Percentiles rank a stretch among this genome's conserved stretches.
phyloP scores from a whole-genome alignment of 2,888 invertebrate species.

The Pomacea canaliculata region DNA sequence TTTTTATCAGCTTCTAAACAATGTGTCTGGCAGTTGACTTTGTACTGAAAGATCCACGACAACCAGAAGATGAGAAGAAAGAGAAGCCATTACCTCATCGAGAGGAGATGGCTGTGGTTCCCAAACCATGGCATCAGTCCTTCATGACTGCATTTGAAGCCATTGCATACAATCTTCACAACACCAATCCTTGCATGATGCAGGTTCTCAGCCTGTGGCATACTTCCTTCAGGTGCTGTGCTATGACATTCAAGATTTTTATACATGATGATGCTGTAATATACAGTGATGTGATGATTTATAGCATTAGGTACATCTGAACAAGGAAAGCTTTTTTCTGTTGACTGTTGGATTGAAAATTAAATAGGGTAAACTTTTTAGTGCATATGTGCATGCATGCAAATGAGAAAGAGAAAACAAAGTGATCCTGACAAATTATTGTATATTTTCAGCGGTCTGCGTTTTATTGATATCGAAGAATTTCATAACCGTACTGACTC shows the following conservation, averaged over 20 bases:
- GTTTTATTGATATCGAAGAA: constrained; percentile 68
- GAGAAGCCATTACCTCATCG: constrained; percentile 67
- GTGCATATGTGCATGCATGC: neutral
- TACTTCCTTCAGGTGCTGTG: constrained; percentile 78
- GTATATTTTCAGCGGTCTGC: constrained; percentile 54
- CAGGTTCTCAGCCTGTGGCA: constrained; percentile 85
- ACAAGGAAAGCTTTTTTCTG: neutral
- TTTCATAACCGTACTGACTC: constrained; percentile 73
- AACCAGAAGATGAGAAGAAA: constrained; percentile 65
- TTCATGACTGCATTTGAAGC: constrained; percentile 72
- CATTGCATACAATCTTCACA: constrained; percentile 77
- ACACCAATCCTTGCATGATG: constrained; percentile 85
- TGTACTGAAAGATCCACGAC: constrained; percentile 83
- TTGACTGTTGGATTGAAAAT: neutral
- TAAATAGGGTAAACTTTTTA: no score
- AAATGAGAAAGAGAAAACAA: neutral
- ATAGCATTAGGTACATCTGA: no score
- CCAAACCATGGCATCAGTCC: constrained; percentile 78
- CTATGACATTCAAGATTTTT: neutral
- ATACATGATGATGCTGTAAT: neutral
- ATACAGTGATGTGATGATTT: neutral
- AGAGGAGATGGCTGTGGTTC: constrained; percentile 76
- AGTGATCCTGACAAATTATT: no score
- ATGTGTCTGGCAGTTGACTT: constrained; percentile 80
- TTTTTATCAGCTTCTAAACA: no score